Base-by-base conservation (phyloP, 1,140 invertebrate genomes). In the Drosophila willistoni region DNA sequence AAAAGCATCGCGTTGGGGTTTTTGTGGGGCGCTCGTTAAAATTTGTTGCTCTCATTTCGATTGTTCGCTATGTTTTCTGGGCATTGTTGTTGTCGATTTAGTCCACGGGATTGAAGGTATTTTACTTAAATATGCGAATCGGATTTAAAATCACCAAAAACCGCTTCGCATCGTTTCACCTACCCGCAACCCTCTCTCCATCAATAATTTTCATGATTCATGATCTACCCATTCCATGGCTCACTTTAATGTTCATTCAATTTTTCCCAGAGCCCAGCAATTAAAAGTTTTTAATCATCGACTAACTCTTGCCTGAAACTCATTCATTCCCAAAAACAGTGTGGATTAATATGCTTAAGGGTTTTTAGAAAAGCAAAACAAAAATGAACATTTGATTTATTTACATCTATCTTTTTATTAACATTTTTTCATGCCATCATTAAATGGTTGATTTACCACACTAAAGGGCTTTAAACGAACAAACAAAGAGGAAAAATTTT, bases 21-120 rank as follows among this genome's bases (percentile, higher is more conserved):
- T 64, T 64, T 59, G 61, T 44, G 61, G 17, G 10, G 42, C 61
- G 61, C 61, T 64, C 61, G 61, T 64, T 64, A 64, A 64, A 64
- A 64, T 64, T 64, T 64, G 61, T 47, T 64, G 61, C 61, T 64
- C 61, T 64, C 61, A 47, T 64, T 64, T 64, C 42, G 41, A 47
- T 64, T 47, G 61, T 64, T 51, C 44, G 44, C 44, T 51, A 51
- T 47, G 61, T 47, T 44, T 22, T 47, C 44, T 42, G 22, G 22
- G 10, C 29, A 47, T 44, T 47, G 39, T 47, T 64, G 41, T 29
- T 33, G 61, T 33, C 61, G 60, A 64, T 64, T 62, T 64, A 64
- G 42, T 33, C n/a, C 13, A 17, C 61, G 39, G 42, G 22, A 64
- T 64, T 64, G 61, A 64, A 44, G 34, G 60, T 62, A 62, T 41